Conservation (phyloP, 1,140 invertebrate species). For the Philopotamus ludificatus region DNA sequence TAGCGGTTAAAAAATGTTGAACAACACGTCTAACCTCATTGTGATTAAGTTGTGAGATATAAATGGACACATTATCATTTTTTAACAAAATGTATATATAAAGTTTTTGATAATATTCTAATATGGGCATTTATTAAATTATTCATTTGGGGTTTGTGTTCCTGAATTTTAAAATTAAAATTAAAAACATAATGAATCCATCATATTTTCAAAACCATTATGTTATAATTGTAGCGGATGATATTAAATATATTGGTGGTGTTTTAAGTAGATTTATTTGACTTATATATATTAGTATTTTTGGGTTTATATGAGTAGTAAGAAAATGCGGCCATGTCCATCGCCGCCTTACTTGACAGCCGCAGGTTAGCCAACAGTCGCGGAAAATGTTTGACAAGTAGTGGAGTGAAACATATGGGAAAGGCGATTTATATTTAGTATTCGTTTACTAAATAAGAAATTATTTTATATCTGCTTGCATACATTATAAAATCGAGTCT, state of each 20-base stretch:
- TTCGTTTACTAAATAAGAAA: not conserved
- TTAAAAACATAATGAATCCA: too few relatives aligned
- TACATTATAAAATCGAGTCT: not conserved
- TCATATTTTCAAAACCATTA: not conserved
- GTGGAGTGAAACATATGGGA: not conserved
- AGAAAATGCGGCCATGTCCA: not conserved
- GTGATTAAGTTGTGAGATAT: too few relatives aligned
- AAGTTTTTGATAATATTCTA: too few relatives aligned
- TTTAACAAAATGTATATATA: too few relatives aligned
- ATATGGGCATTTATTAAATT: too few relatives aligned
- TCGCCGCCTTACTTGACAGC: not conserved
- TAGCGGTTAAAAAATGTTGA: too few relatives aligned
- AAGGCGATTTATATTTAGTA: not conserved
- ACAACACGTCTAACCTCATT: too few relatives aligned
- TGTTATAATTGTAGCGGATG: not conserved
- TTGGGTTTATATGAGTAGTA: not conserved
- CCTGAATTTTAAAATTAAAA: too few relatives aligned
- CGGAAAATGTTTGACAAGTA: constrained; percentile 4
- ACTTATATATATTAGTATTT: not conserved
- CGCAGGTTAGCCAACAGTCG: not conserved
- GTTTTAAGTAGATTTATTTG: not conserved
- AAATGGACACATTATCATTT: too few relatives aligned
- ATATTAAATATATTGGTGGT: not conserved
- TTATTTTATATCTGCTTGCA: not conserved
- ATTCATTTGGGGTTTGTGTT: too few relatives aligned